Conservation (phyloP, 1,140 invertebrate genomes). For the Druon quercuslanigerum region DNA sequence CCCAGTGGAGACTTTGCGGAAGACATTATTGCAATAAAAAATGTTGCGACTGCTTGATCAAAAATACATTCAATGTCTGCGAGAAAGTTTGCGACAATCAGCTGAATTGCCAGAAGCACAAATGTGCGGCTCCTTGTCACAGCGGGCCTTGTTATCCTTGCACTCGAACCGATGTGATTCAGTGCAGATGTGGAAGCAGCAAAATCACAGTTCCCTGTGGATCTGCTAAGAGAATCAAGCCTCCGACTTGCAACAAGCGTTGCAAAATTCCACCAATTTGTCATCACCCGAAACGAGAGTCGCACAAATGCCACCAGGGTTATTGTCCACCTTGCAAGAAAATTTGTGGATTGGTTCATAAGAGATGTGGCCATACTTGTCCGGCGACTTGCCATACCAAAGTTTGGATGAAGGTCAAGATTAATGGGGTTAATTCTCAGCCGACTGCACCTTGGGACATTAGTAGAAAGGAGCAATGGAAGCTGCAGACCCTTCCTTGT, state of each 20-base stretch:
- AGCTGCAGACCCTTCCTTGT: constrained; percentile 82
- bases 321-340: constrained; percentile 89
- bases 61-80: constrained; percentile 78
- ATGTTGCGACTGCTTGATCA: constrained; percentile 68
- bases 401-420: constrained; percentile 81
- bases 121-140: constrained; percentile 91
- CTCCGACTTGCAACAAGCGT: constrained; percentile 84
- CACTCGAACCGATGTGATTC: constrained; percentile 83
- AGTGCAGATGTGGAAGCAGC: constrained; percentile 89
- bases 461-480: constrained; percentile 78
- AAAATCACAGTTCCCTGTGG: constrained; percentile 91
- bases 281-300: constrained; percentile 83
- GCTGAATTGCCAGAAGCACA: constrained; percentile 91
- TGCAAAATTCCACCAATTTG: constrained; percentile 88
- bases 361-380: constrained; percentile 87
- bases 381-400: constrained; percentile 86
- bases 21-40: constrained; percentile 93
- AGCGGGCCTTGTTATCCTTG: constrained; percentile 95
- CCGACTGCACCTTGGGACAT: constrained; percentile 87
- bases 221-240: constrained; percentile 83
- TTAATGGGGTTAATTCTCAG: constrained; percentile 74
- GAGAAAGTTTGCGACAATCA: constrained; percentile 91
- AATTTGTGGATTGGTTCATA: constrained; percentile 80
- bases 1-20: constrained; percentile 86
- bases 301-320: constrained; percentile 91